Conservation (phyloP, 2,888 invertebrate genomes). For the Salticus scenicus region DNA sequence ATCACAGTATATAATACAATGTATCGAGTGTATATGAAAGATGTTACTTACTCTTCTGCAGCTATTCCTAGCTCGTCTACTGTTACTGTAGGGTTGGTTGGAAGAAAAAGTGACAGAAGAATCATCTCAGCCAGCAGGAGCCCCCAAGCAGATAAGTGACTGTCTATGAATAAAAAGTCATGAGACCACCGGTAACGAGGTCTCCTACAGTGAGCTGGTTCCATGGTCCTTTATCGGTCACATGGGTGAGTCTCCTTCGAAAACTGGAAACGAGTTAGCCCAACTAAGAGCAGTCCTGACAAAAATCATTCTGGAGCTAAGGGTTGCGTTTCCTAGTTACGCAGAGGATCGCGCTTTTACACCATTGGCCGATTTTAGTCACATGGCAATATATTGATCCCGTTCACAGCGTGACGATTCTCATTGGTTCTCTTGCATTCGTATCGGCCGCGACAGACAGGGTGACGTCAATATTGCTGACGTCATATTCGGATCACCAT, state of each 20-base stretch:
- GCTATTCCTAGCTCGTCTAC: constrained; percentile 57
- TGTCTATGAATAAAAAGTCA: constrained; percentile 20
- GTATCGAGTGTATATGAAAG: background rate
- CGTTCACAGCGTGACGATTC: constrained; percentile 36
- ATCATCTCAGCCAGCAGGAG: constrained; percentile 25
- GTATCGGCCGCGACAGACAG: constrained; percentile 62
- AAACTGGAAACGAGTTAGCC: constrained; percentile 40
- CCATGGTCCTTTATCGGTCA: constrained; percentile 57
- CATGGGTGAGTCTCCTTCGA: constrained; percentile 48
- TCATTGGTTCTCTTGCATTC: constrained; percentile 51
- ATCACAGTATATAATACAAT: no score
- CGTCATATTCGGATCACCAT: constrained; percentile 55
- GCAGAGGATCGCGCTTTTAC: constrained; percentile 42
- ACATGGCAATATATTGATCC: constrained; percentile 52
- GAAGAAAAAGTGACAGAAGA: constrained; percentile 40
- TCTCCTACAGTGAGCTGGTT: constrained; percentile 38
- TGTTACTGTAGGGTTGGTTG: constrained; percentile 41
- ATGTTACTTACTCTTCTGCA: constrained; percentile 47
- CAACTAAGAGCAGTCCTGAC: constrained; percentile 47
- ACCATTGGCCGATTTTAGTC: constrained; percentile 33
- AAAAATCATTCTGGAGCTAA: constrained; percentile 47
- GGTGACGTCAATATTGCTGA: constrained; percentile 68
- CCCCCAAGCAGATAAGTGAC: constrained; percentile 8
- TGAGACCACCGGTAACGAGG: constrained; percentile 14
- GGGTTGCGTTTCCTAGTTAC: constrained; percentile 46